These are phyloP conservation scores for Lophotis ruficrista DNA, from an alignment of 2,113 vertebrate genomes.

Conservation along the genomic window DNA sequence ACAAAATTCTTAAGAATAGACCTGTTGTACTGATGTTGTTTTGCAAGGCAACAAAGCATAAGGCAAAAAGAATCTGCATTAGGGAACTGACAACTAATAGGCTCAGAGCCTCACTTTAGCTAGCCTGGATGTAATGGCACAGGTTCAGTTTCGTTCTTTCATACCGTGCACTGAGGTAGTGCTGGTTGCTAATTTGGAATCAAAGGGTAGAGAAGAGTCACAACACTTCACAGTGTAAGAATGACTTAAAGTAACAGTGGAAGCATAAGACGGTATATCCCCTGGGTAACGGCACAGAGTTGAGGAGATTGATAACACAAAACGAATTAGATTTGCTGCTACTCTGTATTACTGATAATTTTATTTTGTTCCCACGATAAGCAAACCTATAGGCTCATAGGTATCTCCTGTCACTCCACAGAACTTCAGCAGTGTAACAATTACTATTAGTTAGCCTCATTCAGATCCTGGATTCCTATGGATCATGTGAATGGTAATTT, in stretches of 20 bases:
- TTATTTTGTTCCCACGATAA: background rate
- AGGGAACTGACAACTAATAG: background rate
- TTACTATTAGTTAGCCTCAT: background rate
- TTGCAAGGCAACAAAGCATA: background rate
- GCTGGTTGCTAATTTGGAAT: background rate
- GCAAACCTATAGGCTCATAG: background rate
- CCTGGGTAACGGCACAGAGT: background rate
- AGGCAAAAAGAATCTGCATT: background rate
- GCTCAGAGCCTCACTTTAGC: background rate
- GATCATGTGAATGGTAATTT: background rate
- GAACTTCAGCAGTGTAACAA: background rate
- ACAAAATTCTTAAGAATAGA: background rate
- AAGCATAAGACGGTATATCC: background rate
- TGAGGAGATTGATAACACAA: background rate
- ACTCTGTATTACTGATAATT: background rate
- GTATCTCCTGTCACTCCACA: background rate
- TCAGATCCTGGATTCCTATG: background rate
- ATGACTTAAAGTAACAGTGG: background rate
- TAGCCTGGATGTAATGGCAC: background rate
- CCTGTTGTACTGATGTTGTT: background rate
- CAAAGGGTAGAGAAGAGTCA: background rate
- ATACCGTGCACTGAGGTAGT: background rate
- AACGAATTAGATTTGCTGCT: background rate
- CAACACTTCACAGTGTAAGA: background rate
- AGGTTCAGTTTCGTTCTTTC: background rate